These are phyloP conservation scores for Poeciliopsis presidionis DNA, from an alignment of 2,797 vertebrate genomes.

Conservation along the genomic window DNA sequence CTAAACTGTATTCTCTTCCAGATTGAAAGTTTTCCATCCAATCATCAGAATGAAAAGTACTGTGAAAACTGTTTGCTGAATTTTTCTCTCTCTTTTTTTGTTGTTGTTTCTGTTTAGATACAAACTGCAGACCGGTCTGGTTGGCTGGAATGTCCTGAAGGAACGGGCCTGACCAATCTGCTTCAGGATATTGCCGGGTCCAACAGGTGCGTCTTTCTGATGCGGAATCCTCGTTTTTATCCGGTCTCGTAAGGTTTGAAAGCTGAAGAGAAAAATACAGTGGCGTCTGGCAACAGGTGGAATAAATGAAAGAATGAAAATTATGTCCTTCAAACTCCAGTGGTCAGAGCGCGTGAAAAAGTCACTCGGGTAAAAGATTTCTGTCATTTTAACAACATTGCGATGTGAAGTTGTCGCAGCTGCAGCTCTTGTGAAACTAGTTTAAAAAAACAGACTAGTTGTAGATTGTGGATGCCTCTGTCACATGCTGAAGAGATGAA, in stretches of 20 bases:
- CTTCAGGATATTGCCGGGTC: constrained; percentile 52
- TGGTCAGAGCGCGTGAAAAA: not conserved
- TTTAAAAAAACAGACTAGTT: not conserved
- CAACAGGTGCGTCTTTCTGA: constrained; percentile 51
- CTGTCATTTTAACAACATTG: not conserved
- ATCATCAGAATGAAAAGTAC: not conserved
- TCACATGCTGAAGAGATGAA: not conserved
- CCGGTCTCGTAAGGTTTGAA: not conserved
- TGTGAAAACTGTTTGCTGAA: not conserved
- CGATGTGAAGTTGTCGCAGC: not conserved
- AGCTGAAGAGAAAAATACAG: not conserved
- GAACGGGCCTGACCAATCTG: constrained; percentile 40
- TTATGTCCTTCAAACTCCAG: not conserved
- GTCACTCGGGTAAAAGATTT: not conserved
- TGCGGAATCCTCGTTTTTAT: constrained; percentile 10
- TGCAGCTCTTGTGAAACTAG: not conserved
- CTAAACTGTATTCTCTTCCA: not conserved
- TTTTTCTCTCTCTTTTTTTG: not conserved
- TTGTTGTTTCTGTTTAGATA: constrained; percentile 39
- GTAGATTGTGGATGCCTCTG: not conserved
- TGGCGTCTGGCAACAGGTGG: not conserved
- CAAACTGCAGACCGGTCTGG: constrained; percentile 54
- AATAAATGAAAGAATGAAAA: not conserved
- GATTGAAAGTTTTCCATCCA: not conserved
- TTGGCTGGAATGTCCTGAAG: constrained; percentile 62